Base-by-base conservation (phyloP, 2,797 vertebrate genomes). In the Sorex maritimensis region DNA sequence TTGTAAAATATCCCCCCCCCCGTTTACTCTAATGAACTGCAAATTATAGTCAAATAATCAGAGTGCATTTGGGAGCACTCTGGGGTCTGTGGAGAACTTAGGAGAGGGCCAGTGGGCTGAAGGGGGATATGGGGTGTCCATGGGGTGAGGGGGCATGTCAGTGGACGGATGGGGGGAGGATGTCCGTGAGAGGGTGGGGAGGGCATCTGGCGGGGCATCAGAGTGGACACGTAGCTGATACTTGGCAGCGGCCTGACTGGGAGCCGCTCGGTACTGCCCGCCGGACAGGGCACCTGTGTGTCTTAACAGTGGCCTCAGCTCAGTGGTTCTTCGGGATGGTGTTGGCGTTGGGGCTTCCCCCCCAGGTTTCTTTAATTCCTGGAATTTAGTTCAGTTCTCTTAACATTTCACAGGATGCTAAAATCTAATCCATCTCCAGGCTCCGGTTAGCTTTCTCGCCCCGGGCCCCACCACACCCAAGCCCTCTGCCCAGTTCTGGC, bases 391-490 rank as follows among this genome's bases (percentile, higher is more conserved):
- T 86, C 65, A 55, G 23, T 90, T 77, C 67, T 87, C 69, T 63
- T 9, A 79, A 75, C 78, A 61, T 87, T 90, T 88, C 80, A 80
- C 26, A 7, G 41, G 55, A 55, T 65, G 77, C 26, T 91, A 83
- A 90, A 83, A 78, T 78, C n/a, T 24, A 73, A 38, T 9, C 65
- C 49, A 82, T 73, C 46, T 67, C 72, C 15, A 13, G 71, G 83
- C 49, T 34, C 44, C 24, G 26, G 67, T 71, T 74, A 82, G 69
- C 61, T 88, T 3, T 77, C 41, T 87, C 11, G 2, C 21, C 55
- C 30, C 85, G n/a, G 38, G 21, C 21, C 38, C 80, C 10, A 28
- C 65, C 28, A 67, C 65, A 67, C 65, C 21, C 7, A 28, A 28
- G 65, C 24, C 11, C 24, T 67, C 7, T 15, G 7, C 24, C 38